Evolutionary conservation across 2,797 vertebrate genomes (phyloP), one percentile per base, ranked within the genome.

Genomic region (Cheirogaleus major): DNA sequence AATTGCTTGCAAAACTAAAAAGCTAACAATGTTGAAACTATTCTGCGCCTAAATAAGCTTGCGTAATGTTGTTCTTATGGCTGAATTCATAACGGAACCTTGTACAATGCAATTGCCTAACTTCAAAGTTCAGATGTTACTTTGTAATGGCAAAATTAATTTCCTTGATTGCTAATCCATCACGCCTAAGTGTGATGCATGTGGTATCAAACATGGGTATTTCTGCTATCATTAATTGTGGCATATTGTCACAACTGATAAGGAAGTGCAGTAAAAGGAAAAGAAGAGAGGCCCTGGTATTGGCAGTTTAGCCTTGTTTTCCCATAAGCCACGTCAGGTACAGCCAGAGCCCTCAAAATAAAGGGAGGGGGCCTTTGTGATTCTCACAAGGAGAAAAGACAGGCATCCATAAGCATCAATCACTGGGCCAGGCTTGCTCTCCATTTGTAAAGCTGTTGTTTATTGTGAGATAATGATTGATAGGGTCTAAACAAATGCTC

Each of bases 181-280:
- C 98, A 98, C 43, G 67, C 94, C 97, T 99, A 98, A 99, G 98
- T 98, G 98, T 98, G 98, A 98, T 98, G 95, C 98, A 98, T 99
- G 98, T 41, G 93, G 98, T 98, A 98, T 98, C 98, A 98, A 98
- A 98, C 96, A 98, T 55, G 97, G 96, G 97, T 98, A 98, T 98
- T 98, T 98, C 98, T 98, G 97, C 98, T 98, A 98, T 98, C 98
- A 99, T 99, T 98, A 98, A 99, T 98, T 98, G 98, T 98, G 98
- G 98, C 98, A 98, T 96, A 98, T 98, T 98, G 98, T 99, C 98
- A 98, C 98, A 98, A 98, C 96, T 0, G 96, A 98, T 99, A 98
- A 98, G 98, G 95, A 98, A 98, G 98, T 95, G 96, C 97, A 98
- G 89, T 97, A 97, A 97, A 95, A 98, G 97, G 95, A 98, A 97